Base-by-base conservation (phyloP, 1,140 invertebrate species). In the Paraescarpia echinospica region DNA sequence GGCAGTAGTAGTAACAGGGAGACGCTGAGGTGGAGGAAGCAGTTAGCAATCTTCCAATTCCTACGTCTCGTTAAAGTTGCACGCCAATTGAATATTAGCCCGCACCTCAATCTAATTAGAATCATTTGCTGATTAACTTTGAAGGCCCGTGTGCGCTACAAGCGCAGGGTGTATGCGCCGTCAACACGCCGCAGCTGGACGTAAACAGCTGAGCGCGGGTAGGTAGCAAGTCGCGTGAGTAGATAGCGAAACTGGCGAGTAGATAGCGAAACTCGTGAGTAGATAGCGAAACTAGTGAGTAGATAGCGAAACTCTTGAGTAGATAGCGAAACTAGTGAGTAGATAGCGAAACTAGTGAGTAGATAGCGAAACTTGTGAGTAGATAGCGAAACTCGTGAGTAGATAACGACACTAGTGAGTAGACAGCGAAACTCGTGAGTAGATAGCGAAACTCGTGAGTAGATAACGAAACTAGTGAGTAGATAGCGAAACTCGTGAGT, bases 41-140 rank as follows among this genome's bases (percentile, higher is more conserved):
- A 31, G 59, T 77, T 27, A 77, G 59, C 59, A 77, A 77, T 77
- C 27, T 77, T 77, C 59, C 59, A 77, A 77, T 77, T 77, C 1
- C 18, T 77, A 27, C 22, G 59, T 77, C 59, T 77, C 59, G 59
- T 77, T 77, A 77, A 77, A 77, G 59, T 77, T 77, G 59, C 59
- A 77, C 59, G 59, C 59, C 59, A 77, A 77, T 77, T 77, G 59
- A 77, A 77, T 77, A 77, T 77, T 27, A 4, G 59, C 59, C 22
- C 59, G 59, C 59, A 2, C 59, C 18, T 77, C 59, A 77, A 77
- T 77, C 18, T 77, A 77, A 77, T 77, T 77, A 77, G 59, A 77
- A 77, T 77, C 59, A 77, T 77, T 77, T 77, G 59, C 59, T 77
- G 59, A 77, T 77, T 77, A 77, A 77, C 59, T 77, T 77, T 77